Conservation (phyloP, 2,888 invertebrate genomes). For the Athripsodes cinereus region DNA sequence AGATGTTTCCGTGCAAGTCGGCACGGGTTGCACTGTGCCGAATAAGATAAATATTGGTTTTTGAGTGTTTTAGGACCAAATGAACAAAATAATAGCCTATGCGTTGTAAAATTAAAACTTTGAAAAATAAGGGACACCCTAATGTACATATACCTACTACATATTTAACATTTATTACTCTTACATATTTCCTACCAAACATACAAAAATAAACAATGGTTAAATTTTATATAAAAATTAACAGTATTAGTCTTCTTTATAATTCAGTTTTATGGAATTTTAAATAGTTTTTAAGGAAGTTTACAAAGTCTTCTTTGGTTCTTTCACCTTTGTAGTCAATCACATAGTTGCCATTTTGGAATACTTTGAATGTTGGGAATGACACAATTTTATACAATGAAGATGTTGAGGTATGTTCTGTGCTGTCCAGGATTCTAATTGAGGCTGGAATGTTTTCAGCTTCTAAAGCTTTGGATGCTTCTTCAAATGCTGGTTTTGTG, state of each 20-base stretch:
- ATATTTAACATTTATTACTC: too few species aligned
- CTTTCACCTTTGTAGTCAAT: slow-evolving; percentile 54
- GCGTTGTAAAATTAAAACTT: too few species aligned
- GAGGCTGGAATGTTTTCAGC: slow-evolving; percentile 37
- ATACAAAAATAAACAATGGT: too few species aligned
- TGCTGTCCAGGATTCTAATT: slow-evolving; percentile 61
- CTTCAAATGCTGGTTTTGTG: slow-evolving; percentile 61
- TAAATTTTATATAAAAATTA: too few species aligned
- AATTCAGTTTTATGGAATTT: slow-evolving; percentile 9
- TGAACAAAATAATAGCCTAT: too few species aligned
- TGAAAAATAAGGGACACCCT: too few species aligned
- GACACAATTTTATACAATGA: slow-evolving; percentile 56
- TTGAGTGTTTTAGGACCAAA: too few species aligned
- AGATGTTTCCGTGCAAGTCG: too few species aligned
- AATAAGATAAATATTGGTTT: too few species aligned
- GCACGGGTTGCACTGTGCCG: too few species aligned
- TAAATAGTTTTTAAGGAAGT: slow-evolving; percentile 5
- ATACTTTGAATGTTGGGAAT: slow-evolving; percentile 66
- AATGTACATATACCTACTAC: too few species aligned
- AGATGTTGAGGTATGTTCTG: slow-evolving; percentile 53
- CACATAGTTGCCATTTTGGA: slow-evolving; percentile 46
- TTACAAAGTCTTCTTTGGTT: slow-evolving; percentile 48
- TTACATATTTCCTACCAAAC: too few species aligned
- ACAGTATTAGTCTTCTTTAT: neutral
- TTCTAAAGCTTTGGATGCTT: slow-evolving; percentile 47